phyloP scores from a whole-genome alignment of 1,140 invertebrate species.

The Vanessa tameamea region DNA sequence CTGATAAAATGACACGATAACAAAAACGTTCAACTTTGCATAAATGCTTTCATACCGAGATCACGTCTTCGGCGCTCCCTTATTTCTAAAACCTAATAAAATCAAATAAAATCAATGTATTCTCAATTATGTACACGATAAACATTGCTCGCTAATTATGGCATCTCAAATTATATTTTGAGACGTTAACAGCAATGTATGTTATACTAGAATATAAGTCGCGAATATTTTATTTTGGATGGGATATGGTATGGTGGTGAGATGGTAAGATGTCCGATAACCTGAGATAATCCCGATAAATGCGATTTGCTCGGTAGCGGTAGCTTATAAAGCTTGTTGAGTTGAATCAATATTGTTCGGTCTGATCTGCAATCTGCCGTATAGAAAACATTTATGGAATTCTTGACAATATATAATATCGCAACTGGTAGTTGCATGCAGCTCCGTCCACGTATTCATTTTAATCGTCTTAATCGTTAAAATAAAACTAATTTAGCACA shows the following conservation, averaged over 20 bases:
- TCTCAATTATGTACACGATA: neutral
- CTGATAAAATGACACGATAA: constrained; percentile 48
- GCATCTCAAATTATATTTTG: neutral
- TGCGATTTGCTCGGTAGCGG: constrained; percentile 61
- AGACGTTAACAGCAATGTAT: constrained; percentile 30
- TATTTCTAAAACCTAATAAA: constrained; percentile 40
- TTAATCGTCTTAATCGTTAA: neutral
- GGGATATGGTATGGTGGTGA: constrained; percentile 36
- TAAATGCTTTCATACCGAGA: constrained; percentile 60
- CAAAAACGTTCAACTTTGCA: constrained; percentile 50
- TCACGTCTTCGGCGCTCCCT: constrained; percentile 52
- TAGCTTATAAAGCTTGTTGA: constrained; percentile 46
- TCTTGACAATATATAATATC: constrained; percentile 7
- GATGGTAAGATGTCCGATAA: constrained; percentile 60
- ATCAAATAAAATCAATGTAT: constrained; percentile 25
- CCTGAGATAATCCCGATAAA: constrained; percentile 67
- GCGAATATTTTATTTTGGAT: neutral
- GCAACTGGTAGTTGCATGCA: neutral
- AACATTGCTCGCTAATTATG: constrained; percentile 36
- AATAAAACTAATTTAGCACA: too few relatives aligned
- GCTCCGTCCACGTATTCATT: neutral
- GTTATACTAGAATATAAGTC: neutral
- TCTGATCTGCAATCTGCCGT: constrained; percentile 24
- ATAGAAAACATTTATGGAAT: constrained; percentile 28
- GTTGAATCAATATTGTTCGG: constrained; percentile 52